Evolutionary conservation across 1,140 invertebrate species (phyloP), one percentile per base, ranked within the genome.

Genomic region (Piezodorus guildinii): DNA sequence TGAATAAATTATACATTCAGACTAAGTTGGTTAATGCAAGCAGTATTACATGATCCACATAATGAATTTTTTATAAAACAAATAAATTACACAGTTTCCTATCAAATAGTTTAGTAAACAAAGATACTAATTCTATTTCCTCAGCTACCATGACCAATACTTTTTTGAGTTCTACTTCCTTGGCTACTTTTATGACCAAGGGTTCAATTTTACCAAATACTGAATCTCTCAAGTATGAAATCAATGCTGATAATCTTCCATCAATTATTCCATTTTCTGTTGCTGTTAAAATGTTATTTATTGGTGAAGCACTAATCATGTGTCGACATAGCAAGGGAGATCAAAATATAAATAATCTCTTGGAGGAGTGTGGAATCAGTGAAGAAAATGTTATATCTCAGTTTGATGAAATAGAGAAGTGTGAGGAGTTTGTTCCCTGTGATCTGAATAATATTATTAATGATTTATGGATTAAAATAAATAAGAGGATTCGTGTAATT

Each of bases 21-120:
- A 63, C 49, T 3, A 63, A 63, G 25, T 45, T 54, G 62, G 62
- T 15, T 63, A 15, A 27, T 63, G n/a, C 62, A 54, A n/a, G 62
- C 62, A 30, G 21, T 30, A 14, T 54, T 63, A 19, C 27, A 54
- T 34, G 62, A 63, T 51, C 62, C 62, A 3, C 52, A 27, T 25
- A 34, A 54, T 21, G 62, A 63, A 10, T 63, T 21, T 54, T 63
- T 63, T 17, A 63, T 63, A 8, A 39, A 10, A 56, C 52, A 23
- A 23, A 4, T 56, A 56, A 19, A 23, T 14, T 15, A 9, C 14
- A 5, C 6, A 25, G 9, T 6, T 10, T 4, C 27, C 14, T 19
- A 9, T 4, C 17, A 21, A 25, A 25, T 10, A 56, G 17, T 56
- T 4, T 23, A 56, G 17, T 10, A 3, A 56, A 56, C 23, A 56